These are phyloP conservation scores for Oedothorax gibbosus DNA, from an alignment of 1,140 invertebrate species.

Conservation along the genomic window DNA sequence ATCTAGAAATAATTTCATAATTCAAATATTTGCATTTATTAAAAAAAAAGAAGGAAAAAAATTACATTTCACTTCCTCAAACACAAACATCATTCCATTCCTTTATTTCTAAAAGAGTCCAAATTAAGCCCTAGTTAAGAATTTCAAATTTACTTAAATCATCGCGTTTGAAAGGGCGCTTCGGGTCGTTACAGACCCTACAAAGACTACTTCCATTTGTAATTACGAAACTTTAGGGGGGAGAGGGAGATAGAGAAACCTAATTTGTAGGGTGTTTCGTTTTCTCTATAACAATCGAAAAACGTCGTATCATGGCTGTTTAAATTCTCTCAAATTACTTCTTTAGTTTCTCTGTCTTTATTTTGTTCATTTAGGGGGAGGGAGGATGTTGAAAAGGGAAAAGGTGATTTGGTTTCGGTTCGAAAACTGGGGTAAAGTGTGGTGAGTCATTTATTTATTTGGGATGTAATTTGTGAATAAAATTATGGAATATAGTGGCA, in stretches of 20 bases:
- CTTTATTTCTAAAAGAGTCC: background rate
- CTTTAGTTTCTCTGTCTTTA: constrained; percentile 32
- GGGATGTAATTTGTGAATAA: too few species aligned
- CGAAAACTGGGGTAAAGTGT: too few species aligned
- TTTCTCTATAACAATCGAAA: constrained; percentile 58
- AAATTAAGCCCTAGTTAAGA: constrained; percentile 19
- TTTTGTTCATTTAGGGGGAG: constrained; percentile 7
- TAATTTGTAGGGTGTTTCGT: constrained; percentile 57
- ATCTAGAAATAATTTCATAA: too few species aligned
- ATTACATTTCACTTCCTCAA: too few species aligned
- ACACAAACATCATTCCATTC: too few species aligned
- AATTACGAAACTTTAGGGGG: constrained; percentile 25
- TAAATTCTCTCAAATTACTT: constrained; percentile 57
- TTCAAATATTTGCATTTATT: too few species aligned
- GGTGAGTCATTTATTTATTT: too few species aligned
- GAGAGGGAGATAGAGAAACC: constrained; percentile 17
- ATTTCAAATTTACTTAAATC: constrained; percentile 38
- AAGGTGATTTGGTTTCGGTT: constrained; percentile 25
- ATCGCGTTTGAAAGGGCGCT: background rate
- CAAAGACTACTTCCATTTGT: background rate
- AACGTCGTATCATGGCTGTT: constrained; percentile 57
- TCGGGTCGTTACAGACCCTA: background rate
- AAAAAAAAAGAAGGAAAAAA: too few species aligned
- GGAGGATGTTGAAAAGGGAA: background rate
- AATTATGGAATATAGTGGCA: too few species aligned